Evolutionary conservation across 1,140 invertebrate genomes (phyloP).

Genomic region (Helicorthomorpha holstii): DNA sequence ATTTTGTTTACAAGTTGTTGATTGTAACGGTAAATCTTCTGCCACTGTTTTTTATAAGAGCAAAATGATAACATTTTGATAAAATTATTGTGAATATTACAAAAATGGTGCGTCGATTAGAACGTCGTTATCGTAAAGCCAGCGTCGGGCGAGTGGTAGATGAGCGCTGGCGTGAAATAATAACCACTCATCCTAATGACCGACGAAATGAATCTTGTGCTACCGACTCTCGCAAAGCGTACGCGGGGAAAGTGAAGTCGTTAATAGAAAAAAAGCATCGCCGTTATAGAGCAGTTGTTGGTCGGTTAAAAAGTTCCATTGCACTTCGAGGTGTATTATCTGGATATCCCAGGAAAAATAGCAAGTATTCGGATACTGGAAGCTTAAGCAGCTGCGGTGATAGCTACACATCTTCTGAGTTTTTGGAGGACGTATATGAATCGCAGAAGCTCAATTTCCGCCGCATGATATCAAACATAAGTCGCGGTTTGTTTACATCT

Average conservation of each 20-base stretch:
- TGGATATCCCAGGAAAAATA: not conserved
- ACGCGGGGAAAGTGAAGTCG: conserved; percentile 3
- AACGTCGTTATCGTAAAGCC: not conserved
- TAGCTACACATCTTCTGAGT: not conserved
- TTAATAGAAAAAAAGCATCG: conserved; percentile 5
- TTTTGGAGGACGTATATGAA: not conserved
- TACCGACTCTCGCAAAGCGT: not conserved
- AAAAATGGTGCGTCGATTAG: not conserved
- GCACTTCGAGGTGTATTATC: not conserved
- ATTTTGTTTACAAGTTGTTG: too few species aligned
- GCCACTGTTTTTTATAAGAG: too few species aligned
- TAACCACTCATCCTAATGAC: too few species aligned
- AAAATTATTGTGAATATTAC: too few species aligned
- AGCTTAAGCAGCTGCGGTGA: not conserved
- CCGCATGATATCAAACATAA: not conserved
- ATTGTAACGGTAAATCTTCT: too few species aligned
- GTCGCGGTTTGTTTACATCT: not conserved
- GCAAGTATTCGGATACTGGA: not conserved
- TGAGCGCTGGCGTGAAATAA: too few species aligned
- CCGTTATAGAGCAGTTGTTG: too few species aligned
- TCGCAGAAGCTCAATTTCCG: not conserved
- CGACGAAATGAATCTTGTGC: too few species aligned
- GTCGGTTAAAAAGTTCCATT: not conserved
- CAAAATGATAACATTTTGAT: too few species aligned
- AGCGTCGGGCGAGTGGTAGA: too few species aligned